Conservation (phyloP, 2,797 vertebrate genomes). For the Tauraco hartlaubi region DNA sequence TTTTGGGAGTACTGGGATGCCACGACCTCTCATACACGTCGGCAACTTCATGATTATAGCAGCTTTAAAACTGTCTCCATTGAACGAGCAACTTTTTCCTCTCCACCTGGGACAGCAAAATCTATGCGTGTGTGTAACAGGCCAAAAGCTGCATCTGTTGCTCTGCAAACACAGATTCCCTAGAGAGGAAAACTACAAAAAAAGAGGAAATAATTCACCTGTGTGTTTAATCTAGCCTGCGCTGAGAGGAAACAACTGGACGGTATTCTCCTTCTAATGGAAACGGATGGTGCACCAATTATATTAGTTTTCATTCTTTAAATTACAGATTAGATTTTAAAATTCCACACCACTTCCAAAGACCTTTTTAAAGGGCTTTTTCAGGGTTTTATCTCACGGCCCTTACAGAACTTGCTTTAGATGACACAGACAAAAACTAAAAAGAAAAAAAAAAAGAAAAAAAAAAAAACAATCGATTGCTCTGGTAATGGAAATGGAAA, state of each 20-base stretch:
- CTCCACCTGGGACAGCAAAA: neutral
- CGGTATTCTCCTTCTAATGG: conserved; percentile 59
- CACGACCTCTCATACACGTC: neutral
- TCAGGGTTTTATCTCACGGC: conserved; percentile 52
- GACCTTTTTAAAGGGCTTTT: conserved; percentile 66
- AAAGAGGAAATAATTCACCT: neutral
- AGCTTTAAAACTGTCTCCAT: neutral
- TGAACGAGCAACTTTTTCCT: neutral
- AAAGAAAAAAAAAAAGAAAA: neutral
- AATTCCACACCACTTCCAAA: conserved; percentile 69
- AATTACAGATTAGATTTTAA: conserved; percentile 75
- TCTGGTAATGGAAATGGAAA: conserved; percentile 80
- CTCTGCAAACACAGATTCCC: neutral
- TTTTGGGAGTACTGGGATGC: neutral
- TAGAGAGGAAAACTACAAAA: neutral
- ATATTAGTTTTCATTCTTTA: conserved; percentile 73
- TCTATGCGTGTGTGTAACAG: neutral
- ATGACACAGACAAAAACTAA: neutral
- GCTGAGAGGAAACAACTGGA: neutral
- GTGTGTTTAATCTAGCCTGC: neutral
- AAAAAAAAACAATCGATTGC: conserved; percentile 53
- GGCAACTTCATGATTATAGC: neutral
- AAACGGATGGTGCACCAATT: conserved; percentile 52
- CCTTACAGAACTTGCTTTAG: conserved; percentile 45
- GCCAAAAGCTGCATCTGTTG: neutral